A percentile compares a stretch with the other conserved stretches of the same genome.
Conservation (phyloP, 2,113 vertebrate genomes). For the Odocoileus hemionus region DNA sequence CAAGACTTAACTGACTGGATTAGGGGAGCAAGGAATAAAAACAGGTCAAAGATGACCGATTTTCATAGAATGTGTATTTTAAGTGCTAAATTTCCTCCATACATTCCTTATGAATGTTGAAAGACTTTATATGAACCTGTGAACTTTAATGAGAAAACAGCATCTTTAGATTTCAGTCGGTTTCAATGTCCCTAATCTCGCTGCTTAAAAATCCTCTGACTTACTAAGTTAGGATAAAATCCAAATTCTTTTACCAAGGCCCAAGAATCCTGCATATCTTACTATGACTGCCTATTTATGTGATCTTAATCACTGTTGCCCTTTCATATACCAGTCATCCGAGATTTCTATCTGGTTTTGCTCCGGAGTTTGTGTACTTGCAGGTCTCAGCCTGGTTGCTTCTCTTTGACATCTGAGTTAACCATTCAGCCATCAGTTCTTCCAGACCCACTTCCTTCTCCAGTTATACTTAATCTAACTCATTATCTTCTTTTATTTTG, state of each 20-base stretch:
- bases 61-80: not conserved
- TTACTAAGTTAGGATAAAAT: not conserved
- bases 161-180: conserved; percentile 4
- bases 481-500: not conserved
- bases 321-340: not conserved
- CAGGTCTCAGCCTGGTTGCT: not conserved
- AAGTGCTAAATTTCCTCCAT: not conserved
- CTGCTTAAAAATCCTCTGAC: not conserved
- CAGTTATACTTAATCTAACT: not conserved
- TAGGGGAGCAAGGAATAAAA: not conserved
- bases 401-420: not conserved
- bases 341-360: not conserved
- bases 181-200: not conserved
- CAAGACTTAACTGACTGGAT: not conserved
- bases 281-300: not conserved
- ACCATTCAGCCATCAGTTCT: not conserved
- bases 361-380: not conserved
- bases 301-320: not conserved
- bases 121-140: not conserved
- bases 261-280: not conserved
- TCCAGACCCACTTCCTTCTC: not conserved
- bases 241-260: not conserved
- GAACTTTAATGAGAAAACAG: not conserved
- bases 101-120: conserved; percentile 17
- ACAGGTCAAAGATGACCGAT: not conserved